Conservation (phyloP, 2,797 vertebrate species). For the Galago senegalensis region DNA sequence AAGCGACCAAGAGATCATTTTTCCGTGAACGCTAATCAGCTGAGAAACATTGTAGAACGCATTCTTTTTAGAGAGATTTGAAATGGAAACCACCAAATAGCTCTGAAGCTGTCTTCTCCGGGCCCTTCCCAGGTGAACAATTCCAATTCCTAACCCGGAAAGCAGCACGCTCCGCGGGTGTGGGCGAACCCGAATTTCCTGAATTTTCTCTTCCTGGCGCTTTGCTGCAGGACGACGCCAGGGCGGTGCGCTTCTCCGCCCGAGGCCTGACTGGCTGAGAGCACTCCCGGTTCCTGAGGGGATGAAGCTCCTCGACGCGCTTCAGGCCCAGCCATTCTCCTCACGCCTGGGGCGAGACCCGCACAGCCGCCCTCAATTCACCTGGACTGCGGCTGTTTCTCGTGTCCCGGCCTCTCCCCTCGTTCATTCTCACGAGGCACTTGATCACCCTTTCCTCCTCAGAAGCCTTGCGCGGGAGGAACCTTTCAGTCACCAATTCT, state of each 20-base stretch:
- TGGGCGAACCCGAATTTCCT: not conserved
- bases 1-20: constrained; percentile 73
- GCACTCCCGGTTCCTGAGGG: not conserved
- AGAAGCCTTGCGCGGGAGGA: not conserved
- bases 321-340: not conserved
- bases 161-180: not conserved
- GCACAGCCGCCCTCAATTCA: not conserved
- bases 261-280: not conserved
- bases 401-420: not conserved
- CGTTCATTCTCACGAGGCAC: constrained; percentile 25
- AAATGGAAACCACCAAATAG: constrained; percentile 46
- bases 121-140: not conserved
- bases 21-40: constrained; percentile 46
- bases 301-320: not conserved
- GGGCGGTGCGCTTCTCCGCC: not conserved
- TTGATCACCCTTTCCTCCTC: not conserved
- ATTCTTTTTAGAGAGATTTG: constrained; percentile 30
- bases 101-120: not conserved
- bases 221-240: not conserved
- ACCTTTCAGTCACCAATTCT: not conserved
- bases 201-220: not conserved
- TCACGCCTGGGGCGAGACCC: not conserved
- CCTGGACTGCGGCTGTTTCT: not conserved
- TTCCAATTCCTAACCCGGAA: not conserved
- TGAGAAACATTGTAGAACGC: constrained; percentile 51